These are phyloP conservation scores for Zoanthus sansibaricus DNA, from an alignment of 92 coral and sea anemone genomes.

Conservation along the genomic window DNA sequence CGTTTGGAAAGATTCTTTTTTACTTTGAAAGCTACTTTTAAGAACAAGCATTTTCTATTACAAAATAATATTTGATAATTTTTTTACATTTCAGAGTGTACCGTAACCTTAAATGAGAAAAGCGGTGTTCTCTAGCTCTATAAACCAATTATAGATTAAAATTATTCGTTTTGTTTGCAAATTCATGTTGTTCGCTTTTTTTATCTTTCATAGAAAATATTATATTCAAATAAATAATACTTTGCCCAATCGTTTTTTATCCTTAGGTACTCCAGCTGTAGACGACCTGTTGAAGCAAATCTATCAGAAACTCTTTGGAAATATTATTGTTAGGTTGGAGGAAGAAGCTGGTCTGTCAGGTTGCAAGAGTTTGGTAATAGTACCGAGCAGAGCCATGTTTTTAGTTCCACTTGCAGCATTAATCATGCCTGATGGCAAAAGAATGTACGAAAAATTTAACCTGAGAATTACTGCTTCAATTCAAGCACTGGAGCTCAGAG, in stretches of 20 bases:
- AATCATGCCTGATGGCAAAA: conserved; percentile 15
- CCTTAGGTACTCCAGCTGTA: not conserved
- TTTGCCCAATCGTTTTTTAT: not conserved
- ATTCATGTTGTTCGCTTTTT: too few relatives aligned
- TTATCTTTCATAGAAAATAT: too few relatives aligned
- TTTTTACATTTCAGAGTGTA: too few relatives aligned
- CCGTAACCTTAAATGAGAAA: too few relatives aligned
- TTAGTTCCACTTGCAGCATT: conserved; percentile 29
- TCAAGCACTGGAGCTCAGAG: conserved; percentile 20
- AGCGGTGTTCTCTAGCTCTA: too few relatives aligned
- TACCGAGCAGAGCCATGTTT: conserved; percentile 35
- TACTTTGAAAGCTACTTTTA: too few relatives aligned
- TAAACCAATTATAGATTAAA: too few relatives aligned
- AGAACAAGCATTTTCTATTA: too few relatives aligned
- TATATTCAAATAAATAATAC: too few relatives aligned
- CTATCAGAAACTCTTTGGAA: conserved; percentile 6
- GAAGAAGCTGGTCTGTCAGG: conserved; percentile 8
- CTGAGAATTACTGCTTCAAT: conserved; percentile 23
- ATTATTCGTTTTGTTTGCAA: too few relatives aligned
- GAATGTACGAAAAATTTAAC: conserved; percentile 26
- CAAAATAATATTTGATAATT: too few relatives aligned
- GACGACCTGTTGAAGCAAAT: not conserved
- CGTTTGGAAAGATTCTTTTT: too few relatives aligned
- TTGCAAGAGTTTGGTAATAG: conserved; percentile 8
- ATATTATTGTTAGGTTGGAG: conserved; percentile 8